Conservation (phyloP, 2,797 vertebrate species). For the Gadopsis marmoratus region DNA sequence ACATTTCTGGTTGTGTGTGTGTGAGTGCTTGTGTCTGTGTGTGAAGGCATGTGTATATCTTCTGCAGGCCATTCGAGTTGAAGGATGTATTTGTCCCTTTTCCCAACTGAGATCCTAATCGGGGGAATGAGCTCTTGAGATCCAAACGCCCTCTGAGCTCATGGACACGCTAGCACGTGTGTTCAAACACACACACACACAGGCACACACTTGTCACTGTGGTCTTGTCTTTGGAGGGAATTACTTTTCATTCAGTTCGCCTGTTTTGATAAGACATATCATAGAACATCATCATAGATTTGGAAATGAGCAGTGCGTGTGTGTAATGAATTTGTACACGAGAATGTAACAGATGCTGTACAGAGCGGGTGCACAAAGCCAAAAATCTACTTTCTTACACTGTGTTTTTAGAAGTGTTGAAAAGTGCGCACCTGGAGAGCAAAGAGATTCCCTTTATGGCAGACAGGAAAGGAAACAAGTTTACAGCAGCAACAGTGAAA, state of each 20-base stretch:
- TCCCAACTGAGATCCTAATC: slow-evolving; percentile 62
- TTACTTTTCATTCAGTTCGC: slow-evolving; percentile 28
- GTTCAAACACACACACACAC: slow-evolving; percentile 17
- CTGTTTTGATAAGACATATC: slow-evolving; percentile 42
- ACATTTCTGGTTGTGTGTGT: slow-evolving; percentile 14
- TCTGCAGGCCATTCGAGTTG: slow-evolving; percentile 31
- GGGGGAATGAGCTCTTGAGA: slow-evolving; percentile 53
- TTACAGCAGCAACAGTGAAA: slow-evolving; percentile 13
- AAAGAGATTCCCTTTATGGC: slow-evolving; percentile 8
- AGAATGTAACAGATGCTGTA: background rate
- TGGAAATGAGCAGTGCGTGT: slow-evolving; percentile 17
- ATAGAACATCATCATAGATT: slow-evolving; percentile 27
- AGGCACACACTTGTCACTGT: slow-evolving; percentile 2
- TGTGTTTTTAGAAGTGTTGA: slow-evolving; percentile 1
- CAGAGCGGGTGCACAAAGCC: background rate
- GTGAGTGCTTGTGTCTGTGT: background rate
- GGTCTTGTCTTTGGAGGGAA: slow-evolving; percentile 16
- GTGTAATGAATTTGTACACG: slow-evolving; percentile 30
- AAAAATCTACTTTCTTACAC: background rate
- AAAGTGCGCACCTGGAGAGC: slow-evolving; percentile 19
- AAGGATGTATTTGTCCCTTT: slow-evolving; percentile 42
- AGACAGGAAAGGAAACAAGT: slow-evolving; percentile 8
- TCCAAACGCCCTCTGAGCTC: slow-evolving; percentile 42
- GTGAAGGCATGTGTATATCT: background rate
- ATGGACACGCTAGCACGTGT: background rate